Evolutionary conservation across 2,888 invertebrate genomes (phyloP).

Genomic region (Ecliptopera silaceata): DNA sequence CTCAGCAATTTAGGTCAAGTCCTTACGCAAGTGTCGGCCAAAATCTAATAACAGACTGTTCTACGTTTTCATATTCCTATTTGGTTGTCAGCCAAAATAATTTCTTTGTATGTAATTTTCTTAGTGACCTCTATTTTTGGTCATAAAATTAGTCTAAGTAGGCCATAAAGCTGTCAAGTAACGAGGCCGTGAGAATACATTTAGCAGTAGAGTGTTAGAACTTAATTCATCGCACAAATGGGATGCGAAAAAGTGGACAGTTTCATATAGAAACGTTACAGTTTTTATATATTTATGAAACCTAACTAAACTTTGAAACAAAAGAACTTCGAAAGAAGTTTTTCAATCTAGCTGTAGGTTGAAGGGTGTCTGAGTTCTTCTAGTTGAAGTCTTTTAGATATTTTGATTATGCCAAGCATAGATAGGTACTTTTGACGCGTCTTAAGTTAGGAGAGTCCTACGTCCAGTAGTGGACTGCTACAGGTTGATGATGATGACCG

Average conservation of each 20-base stretch:
- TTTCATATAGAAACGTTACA: background rate
- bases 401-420: too few species aligned
- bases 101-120: background rate
- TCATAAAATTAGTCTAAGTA: background rate
- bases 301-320: too few species aligned
- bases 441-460: too few species aligned
- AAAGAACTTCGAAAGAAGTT: too few species aligned
- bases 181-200: conserved; percentile 6
- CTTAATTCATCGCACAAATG: conserved; percentile 9
- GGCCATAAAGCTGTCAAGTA: conserved; percentile 11
- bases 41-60: background rate
- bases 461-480: too few species aligned
- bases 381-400: too few species aligned
- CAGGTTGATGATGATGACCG: too few species aligned
- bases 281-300: background rate
- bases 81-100: conserved; percentile 6
- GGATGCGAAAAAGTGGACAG: background rate
- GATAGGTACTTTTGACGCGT: too few species aligned
- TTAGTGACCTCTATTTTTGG: conserved; percentile 2
- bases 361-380: too few species aligned
- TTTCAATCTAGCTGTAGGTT: too few species aligned
- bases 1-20: background rate
- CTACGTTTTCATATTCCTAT: background rate
- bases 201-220: conserved; percentile 2
- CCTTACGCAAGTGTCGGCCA: background rate